Evolutionary conservation across 2,797 vertebrate species (phyloP), one percentile per base, ranked within the genome.

Genomic region (Amblyraja radiata): DNA sequence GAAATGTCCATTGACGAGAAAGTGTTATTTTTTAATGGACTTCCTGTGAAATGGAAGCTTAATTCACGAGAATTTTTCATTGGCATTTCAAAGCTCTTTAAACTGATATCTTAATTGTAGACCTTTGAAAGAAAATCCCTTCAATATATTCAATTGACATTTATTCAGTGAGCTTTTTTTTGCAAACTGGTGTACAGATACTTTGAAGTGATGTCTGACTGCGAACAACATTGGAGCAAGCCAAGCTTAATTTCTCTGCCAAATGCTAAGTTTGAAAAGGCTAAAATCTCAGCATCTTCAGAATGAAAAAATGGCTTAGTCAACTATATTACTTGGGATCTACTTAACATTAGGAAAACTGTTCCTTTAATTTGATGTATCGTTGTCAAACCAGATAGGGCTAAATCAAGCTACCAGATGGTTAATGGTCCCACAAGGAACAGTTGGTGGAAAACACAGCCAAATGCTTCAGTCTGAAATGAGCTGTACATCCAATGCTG

Each of bases 21-120:
- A 16, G 54, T 32, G 61, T 86, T n/a, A 86, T 14, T 63, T 14
- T 86, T 84, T n/a, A 86, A 63, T n/a, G 16, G 1, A n/a, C 61
- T 61, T 63, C 25, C 61, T 86, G 58, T 63, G 16, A n/a, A 63
- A n/a, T 65, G 58, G 11, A 86, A 86, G n/a, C 14, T 6, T 63
- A 86, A 86, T 65, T 86, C 58, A 86, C 5, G 8, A 28, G 58
- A 61, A 61, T 61, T 84, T 32, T 46, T 28, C 21, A 25, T 58
- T 32, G n/a, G 28, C n/a, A 65, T 28, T 86, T 86, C 58, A 63
- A 86, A 86, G 63, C 63, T 65, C 83, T 86, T 86, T 65, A 61
- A 86, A 65, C n/a, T 32, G 58, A 65, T 63, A 86, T 63, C 32
- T 86, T 86, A n/a, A 7, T 63, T 65, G 13, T 32, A 9, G 13